These are phyloP conservation scores for Alsophila aescularia DNA, from an alignment of 2,888 invertebrate species.

Conservation along the genomic window DNA sequence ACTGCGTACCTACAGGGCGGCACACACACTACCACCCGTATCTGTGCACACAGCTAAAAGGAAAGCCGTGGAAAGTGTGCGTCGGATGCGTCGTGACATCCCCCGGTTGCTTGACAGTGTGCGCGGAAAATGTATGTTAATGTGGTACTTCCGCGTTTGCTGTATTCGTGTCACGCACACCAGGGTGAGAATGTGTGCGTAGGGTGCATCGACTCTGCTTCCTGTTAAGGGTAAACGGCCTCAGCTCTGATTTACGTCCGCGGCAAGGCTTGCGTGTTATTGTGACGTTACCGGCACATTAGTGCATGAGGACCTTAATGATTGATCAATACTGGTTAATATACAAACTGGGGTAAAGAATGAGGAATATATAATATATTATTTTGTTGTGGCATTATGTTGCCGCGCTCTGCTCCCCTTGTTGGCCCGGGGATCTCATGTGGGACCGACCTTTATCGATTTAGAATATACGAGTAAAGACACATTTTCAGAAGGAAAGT, in stretches of 20 bases:
- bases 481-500: not conserved
- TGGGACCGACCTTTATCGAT: slow-evolving; percentile 19
- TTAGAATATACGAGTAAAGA: not conserved
- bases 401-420: not conserved
- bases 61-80: slow-evolving; percentile 43
- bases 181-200: slow-evolving; percentile 50
- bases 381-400: slow-evolving; percentile 25
- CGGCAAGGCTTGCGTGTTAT: slow-evolving; percentile 73
- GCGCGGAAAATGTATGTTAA: slow-evolving; percentile 76
- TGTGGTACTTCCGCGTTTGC: slow-evolving; percentile 75
- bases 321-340: slow-evolving; percentile 48
- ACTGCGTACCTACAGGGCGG: slow-evolving; percentile 63
- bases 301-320: slow-evolving; percentile 41
- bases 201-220: slow-evolving; percentile 81
- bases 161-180: slow-evolving; percentile 74
- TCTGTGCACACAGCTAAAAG: slow-evolving; percentile 41
- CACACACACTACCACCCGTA: slow-evolving; percentile 57
- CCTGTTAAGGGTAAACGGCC: slow-evolving; percentile 80
- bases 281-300: slow-evolving; percentile 65
- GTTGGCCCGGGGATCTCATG: slow-evolving; percentile 13
- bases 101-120: slow-evolving; percentile 49
- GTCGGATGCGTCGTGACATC: slow-evolving; percentile 39
- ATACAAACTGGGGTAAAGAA: slow-evolving; percentile 30
- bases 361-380: not conserved
- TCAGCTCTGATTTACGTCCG: slow-evolving; percentile 74